Evolutionary conservation across 35 echinoderm and acorn worm species (phyloP), one percentile per base, ranked within the genome.

Genomic region (Hemicentrotus pulcherrimus): DNA sequence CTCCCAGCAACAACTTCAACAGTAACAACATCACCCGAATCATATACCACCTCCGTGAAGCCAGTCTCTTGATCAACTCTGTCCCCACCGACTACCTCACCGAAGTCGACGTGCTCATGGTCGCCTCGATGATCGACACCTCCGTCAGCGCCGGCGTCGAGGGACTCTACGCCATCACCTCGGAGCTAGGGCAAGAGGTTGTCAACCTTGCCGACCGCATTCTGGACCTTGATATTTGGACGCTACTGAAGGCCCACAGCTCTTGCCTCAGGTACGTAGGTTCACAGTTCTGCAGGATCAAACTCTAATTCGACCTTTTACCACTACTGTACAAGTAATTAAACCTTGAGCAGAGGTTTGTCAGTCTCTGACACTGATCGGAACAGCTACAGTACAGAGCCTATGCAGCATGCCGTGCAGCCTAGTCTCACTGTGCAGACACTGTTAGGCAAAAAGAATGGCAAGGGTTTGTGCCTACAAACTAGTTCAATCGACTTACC

Each of bases 201-300:
- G 95, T 96, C 32, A 95, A 94, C 2, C 61, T 99, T 48, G 96
- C 95, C 5, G 95, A 97, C 47, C 96, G 96, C 47, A 94, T 99
- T 31, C 88, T 99, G 65, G 95, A 99, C 16, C 31, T 96, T 1
- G 92, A 97, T 28, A 46, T 60, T 4, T 61, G 31, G 33, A 30
- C 96, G 8, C 92, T 99, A 1, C 87, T 95, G 32, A 95, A 32
- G 47, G 95, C 96, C 5, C 94, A 97, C 28, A 87, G 48, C 46
- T 97, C 98, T 18, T 96, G 95, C 86, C 94, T 95, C 47, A 99
- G 96, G 98, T 99, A 86, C 31, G 58, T 32, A 41, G 35, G 35
- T 41, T 41, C 35, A 41, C 0, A 41, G 35, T 41, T 41, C 35
- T 41, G 35, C 35, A 41, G 35, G 35, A 0, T 3, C 35, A 41